These are phyloP conservation scores for Heteromurus nitidus DNA, from an alignment of 2,888 invertebrate genomes.

Conservation along the genomic window DNA sequence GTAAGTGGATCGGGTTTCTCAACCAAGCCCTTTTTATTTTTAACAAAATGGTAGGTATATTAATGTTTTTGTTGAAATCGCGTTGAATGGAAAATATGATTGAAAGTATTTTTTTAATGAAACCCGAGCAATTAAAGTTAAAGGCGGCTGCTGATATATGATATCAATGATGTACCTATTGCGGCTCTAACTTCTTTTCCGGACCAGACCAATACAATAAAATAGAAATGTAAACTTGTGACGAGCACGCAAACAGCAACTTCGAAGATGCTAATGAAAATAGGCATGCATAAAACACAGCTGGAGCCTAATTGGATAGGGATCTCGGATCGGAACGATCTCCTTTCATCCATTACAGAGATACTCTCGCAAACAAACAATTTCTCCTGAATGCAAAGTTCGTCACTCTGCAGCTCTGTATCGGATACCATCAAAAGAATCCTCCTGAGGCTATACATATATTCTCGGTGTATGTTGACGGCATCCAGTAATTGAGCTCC, in stretches of 20 bases:
- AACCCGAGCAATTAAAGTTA: too few relatives aligned
- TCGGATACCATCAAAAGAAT: not conserved
- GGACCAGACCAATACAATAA: too few relatives aligned
- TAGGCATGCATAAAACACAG: constrained; percentile 34
- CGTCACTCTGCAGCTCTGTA: not conserved
- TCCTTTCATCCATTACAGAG: constrained; percentile 22
- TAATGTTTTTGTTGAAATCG: too few relatives aligned
- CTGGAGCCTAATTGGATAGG: constrained; percentile 60
- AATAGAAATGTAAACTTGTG: too few relatives aligned
- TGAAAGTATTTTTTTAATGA: too few relatives aligned
- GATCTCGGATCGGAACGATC: too few relatives aligned
- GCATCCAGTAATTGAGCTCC: not conserved
- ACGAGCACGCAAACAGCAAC: not conserved
- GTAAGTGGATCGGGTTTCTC: not conserved
- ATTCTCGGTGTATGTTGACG: constrained; percentile 9
- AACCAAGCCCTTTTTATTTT: constrained; percentile 6
- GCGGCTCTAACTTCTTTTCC: too few relatives aligned
- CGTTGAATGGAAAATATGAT: too few relatives aligned
- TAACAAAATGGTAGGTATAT: too few relatives aligned
- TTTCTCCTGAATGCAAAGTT: constrained; percentile 1
- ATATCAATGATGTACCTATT: too few relatives aligned
- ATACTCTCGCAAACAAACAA: constrained; percentile 18
- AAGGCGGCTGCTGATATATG: too few relatives aligned
- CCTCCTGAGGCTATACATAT: constrained; percentile 11
- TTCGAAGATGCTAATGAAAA: too few relatives aligned